Conservation (phyloP, 1,140 invertebrate species). For the Triops cancriformis region DNA sequence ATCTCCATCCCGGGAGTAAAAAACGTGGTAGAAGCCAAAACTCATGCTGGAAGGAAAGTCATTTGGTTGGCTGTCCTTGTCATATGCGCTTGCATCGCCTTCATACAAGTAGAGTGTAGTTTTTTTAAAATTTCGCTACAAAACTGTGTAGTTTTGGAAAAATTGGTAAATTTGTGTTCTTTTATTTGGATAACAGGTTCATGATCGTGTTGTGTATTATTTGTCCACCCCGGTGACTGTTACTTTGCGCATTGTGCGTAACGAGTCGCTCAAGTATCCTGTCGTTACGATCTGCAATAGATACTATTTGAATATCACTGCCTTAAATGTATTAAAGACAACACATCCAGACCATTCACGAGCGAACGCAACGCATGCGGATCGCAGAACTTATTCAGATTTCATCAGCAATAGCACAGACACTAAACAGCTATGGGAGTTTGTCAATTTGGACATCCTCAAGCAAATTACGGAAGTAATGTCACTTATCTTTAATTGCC, state of each 20-base stretch:
- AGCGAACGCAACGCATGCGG: not conserved
- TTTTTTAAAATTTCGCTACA: not conserved
- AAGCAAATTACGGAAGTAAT: not conserved
- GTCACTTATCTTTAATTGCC: not conserved
- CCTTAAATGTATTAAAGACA: not conserved
- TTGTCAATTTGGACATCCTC: not conserved
- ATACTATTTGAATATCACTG: not conserved
- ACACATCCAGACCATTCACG: not conserved
- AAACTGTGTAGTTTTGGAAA: too few relatives aligned
- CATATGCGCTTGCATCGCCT: not conserved
- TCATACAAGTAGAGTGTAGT: not conserved
- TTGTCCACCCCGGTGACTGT: not conserved
- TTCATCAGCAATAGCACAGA: not conserved
- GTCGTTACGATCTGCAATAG: not conserved
- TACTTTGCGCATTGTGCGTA: not conserved
- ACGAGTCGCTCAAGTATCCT: not conserved
- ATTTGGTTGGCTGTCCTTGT: not conserved
- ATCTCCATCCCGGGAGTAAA: not conserved
- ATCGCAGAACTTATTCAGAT: not conserved
- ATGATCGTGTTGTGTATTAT: constrained; percentile 2
- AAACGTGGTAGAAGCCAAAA: not conserved
- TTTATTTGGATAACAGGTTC: not conserved
- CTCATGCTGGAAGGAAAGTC: not conserved
- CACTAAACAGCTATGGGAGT: not conserved
- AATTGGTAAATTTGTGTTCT: too few relatives aligned